Percentiles rank a stretch among this genome's conserved stretches.
Conservation (phyloP, 1,140 invertebrate genomes). For the Neodiprion lecontei region DNA sequence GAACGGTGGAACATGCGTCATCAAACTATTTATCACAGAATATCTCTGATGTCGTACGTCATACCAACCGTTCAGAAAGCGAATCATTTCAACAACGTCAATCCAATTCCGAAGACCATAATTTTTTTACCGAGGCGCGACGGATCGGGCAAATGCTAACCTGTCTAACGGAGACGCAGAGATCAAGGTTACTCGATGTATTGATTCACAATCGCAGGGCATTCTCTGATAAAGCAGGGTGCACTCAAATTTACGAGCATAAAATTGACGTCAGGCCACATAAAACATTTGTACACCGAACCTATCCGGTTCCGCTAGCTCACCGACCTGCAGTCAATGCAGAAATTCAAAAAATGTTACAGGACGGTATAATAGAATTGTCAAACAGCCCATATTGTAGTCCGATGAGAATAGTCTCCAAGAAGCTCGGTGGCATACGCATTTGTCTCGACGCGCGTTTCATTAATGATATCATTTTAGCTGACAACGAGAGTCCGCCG, state of each 20-base stretch:
- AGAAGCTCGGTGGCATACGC: slow-evolving; percentile 37
- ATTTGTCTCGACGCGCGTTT: slow-evolving; percentile 45
- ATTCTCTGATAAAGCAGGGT: slow-evolving; percentile 19
- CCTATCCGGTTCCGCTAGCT: slow-evolving; percentile 34
- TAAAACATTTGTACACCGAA: neutral
- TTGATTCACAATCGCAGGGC: neutral
- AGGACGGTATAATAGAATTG: slow-evolving; percentile 33
- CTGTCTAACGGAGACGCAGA: neutral
- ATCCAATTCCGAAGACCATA: neutral
- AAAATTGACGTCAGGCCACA: slow-evolving; percentile 17
- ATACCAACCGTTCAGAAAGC: neutral
- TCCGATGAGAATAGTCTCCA: slow-evolving; percentile 39
- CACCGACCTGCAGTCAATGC: slow-evolving; percentile 24
- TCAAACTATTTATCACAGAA: neutral
- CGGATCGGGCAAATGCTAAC: neutral
- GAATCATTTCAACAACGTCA: neutral
- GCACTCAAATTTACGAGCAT: slow-evolving; percentile 22
- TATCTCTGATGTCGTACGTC: neutral
- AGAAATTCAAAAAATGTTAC: slow-evolving; percentile 34
- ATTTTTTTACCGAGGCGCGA: neutral
- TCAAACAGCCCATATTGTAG: slow-evolving; percentile 39
- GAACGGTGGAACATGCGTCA: neutral
- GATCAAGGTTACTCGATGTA: neutral
- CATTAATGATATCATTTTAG: slow-evolving; percentile 37
- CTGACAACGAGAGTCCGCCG: slow-evolving; percentile 35